A percentile compares a stretch with the other conserved stretches of the same genome.
Conservation (phyloP, 2,888 invertebrate genomes). For the Pristionchus fissidentatus region DNA sequence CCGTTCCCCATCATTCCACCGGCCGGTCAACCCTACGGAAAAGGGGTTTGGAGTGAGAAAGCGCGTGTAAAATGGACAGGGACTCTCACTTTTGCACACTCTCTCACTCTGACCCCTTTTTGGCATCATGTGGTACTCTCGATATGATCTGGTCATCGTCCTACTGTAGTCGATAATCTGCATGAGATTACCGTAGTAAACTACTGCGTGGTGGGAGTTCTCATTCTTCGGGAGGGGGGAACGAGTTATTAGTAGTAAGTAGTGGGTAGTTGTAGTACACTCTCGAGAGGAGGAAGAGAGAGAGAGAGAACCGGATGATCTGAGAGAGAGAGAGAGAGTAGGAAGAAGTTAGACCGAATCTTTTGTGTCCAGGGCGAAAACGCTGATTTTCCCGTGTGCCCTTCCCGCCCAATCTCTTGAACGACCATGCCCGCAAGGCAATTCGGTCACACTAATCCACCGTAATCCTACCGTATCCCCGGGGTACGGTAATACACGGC, state of each 20-base stretch:
- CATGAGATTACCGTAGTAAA: neutral
- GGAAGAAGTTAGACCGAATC: slow-evolving; percentile 20
- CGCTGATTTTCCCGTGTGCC: neutral
- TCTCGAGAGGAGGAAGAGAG: neutral
- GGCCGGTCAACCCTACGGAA: too few species aligned
- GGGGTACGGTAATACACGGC: neutral
- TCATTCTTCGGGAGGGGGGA: neutral
- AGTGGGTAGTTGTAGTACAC: neutral
- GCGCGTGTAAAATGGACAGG: neutral
- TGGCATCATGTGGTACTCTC: neutral
- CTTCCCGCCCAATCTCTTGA: neutral
- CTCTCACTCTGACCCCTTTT: neutral
- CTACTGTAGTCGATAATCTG: neutral
- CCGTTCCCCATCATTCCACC: too few species aligned
- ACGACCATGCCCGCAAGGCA: neutral
- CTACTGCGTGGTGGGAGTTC: neutral
- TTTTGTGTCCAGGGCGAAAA: slow-evolving; percentile 1
- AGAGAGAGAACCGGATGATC: slow-evolving; percentile 2
- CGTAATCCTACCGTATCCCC: neutral
- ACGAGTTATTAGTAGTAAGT: slow-evolving; percentile 43
- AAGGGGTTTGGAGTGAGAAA: neutral
- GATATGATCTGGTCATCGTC: neutral
- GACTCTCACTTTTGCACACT: too few species aligned
- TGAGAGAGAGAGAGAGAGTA: neutral
- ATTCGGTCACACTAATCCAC: neutral